These are phyloP conservation scores for Pyrochroa serraticornis DNA, from an alignment of 2,888 invertebrate species.

Conservation along the genomic window DNA sequence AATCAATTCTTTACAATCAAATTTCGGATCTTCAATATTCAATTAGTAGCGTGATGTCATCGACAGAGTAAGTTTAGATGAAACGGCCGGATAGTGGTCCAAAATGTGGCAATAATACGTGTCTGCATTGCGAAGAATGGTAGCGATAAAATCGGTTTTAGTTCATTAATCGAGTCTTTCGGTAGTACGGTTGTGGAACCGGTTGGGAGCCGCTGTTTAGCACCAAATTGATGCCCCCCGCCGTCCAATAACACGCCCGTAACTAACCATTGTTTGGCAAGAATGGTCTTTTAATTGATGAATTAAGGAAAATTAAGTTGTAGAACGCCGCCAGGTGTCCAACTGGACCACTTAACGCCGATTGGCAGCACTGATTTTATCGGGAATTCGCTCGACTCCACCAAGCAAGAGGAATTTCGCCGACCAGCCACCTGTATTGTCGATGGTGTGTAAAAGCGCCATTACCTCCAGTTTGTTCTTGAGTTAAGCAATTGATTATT, in stretches of 20 bases:
- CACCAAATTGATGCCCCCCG: constrained; percentile 12
- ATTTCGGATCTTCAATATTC: no score
- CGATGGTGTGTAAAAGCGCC: constrained; percentile 16
- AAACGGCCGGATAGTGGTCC: no score
- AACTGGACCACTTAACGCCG: constrained; percentile 28
- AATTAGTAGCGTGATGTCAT: no score
- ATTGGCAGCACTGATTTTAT: constrained; percentile 32
- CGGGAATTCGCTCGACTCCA: constrained; percentile 15
- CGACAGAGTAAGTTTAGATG: no score
- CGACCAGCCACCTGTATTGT: constrained; percentile 11
- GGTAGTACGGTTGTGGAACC: no score
- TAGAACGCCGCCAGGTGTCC: constrained; percentile 29
- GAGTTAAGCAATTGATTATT: constrained; percentile 55
- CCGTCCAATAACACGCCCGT: constrained; percentile 23
- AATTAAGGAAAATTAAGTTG: constrained; percentile 40
- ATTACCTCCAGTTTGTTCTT: constrained; percentile 27
- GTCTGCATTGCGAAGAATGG: no score
- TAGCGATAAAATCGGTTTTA: not conserved
- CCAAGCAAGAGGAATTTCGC: constrained; percentile 1
- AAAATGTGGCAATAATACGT: no score
- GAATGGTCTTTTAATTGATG: constrained; percentile 38
- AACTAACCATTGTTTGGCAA: constrained; percentile 33
- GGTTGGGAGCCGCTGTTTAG: constrained; percentile 15
- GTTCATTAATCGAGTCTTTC: not conserved
- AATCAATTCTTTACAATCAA: no score